Conservation (phyloP, 2,113 vertebrate species). For the Mormyrus iriodes region DNA sequence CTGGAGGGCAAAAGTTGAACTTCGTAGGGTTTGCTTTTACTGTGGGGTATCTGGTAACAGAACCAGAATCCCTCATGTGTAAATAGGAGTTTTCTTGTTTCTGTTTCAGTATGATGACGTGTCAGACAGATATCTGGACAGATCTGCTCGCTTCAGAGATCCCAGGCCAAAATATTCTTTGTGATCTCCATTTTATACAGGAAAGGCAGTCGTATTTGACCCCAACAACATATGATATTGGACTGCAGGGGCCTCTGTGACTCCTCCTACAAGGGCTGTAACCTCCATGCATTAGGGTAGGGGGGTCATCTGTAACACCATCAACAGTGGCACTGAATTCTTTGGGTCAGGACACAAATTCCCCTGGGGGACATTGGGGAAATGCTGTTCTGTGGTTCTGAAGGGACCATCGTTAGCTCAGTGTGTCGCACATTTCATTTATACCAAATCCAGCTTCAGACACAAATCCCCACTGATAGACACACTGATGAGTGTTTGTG, state of each 20-base stretch:
- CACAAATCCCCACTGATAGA: conserved; percentile 52
- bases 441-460: conserved; percentile 37
- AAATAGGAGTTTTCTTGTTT: not conserved
- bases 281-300: not conserved
- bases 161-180: not conserved
- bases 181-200: not conserved
- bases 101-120: not conserved
- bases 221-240: not conserved
- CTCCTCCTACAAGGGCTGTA: not conserved
- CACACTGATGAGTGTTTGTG: conserved; percentile 53
- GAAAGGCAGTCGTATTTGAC: not conserved
- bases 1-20: not conserved
- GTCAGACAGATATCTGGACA: not conserved
- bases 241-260: not conserved
- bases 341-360: not conserved
- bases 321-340: not conserved
- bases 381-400: not conserved
- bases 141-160: not conserved
- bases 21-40: not conserved
- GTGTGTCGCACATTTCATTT: not conserved
- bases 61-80: not conserved
- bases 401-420: not conserved
- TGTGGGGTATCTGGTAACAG: not conserved
- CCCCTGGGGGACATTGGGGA: not conserved
- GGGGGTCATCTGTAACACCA: not conserved